Evolutionary conservation across 2,113 vertebrate species (phyloP), one percentile per base, ranked within the genome.

Genomic region (Indicator indicator): DNA sequence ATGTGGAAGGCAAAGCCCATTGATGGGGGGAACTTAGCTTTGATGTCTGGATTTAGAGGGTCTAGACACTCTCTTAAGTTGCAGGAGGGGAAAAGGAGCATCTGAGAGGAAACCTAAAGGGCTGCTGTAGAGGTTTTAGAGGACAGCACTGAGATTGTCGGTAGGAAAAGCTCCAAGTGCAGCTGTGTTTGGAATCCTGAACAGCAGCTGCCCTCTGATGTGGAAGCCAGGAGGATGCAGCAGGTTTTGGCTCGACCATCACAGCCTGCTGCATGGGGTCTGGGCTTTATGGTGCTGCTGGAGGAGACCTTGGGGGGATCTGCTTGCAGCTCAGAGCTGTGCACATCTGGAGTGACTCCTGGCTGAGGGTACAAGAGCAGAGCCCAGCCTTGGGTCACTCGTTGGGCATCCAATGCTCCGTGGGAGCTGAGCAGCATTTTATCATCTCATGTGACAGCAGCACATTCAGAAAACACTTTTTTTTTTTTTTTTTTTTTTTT

Each of bases 251-350:
- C 79, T 33, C 1, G 13, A 42, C 36, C 3, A 5, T 8, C 5
- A 0, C n/a, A 70, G 16, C 26, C 21, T 62, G 46, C 11, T 24
- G 14, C 4, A 3, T 15, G 69, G 33, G 69, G 23, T 28, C 54
- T 63, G 69, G 32, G 63, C 21, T 16, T 24, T 16, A 6, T 1
- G 16, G 19, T 24, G 67, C 15, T 90, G 83, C 44, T 7, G 5
- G 50, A 68, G 55, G 33, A 48, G 69, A 33, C 44, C 13, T 9
- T 8, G 21, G 5, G 21, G 44, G 58, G 8, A 23, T 8, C 3
- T 0, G 0, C 44, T 65, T 36, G 4, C 32, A 1, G 1, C 55
- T 9, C 4, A 8, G 63, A 44, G 36, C 54, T 2, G 3, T 18
- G 78, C 42, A 5, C 33, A 5, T 30, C 59, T 12, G 30, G 58